Base-by-base conservation (phyloP, 1,140 invertebrate genomes). In the Pseudobourletiella spinata region DNA sequence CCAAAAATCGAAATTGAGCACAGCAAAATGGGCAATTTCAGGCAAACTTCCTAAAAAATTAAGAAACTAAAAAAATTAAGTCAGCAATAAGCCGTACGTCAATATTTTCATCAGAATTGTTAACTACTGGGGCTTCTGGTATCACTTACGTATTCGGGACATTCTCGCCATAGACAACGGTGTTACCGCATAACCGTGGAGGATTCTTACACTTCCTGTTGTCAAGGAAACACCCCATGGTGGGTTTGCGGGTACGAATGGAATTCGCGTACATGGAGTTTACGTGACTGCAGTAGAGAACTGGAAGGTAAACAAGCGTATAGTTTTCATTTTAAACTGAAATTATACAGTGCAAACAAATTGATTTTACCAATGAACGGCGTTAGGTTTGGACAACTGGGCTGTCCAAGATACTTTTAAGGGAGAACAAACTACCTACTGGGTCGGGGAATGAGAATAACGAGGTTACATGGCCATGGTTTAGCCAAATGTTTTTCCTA, bases 321-420 rank as follows among this genome's bases (percentile, higher is more conserved):
- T 14, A 48, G 22, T 14, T n/a, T 48, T 48, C n/a, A 11, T 39
- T 39, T 39, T 39, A 11, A 39, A 11, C n/a, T 39, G 35, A 11
- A 39, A 11, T 39, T 39, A 39, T n/a, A 39, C 6, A 32, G 20
- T 35, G 24, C 28, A 39, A 16, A 15, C 24, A 15, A 32, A 11
- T 15, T 35, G n/a, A 39, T n/a, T 35, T 32, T 56, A 35, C 28
- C 54, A 3, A n/a, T 56, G 39, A 56, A 56, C 20, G 32, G 28
- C 16, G 18, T 15, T 24, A 56, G 43, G 18, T 43, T 62, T 29
- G 54, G 61, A 39, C 61, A 63, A 58, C 50, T 57, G 39, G 54
- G 61, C 22, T 63, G 61, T n/a, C n/a, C n/a, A n/a, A n/a, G n/a
- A n/a, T n/a, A n/a, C n/a, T n/a, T n/a, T n/a, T n/a, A n/a, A n/a